Percentiles rank a stretch among this genome's conserved stretches.
Conservation (phyloP, 2,888 invertebrate species). For the Drosophila acutilabella region DNA sequence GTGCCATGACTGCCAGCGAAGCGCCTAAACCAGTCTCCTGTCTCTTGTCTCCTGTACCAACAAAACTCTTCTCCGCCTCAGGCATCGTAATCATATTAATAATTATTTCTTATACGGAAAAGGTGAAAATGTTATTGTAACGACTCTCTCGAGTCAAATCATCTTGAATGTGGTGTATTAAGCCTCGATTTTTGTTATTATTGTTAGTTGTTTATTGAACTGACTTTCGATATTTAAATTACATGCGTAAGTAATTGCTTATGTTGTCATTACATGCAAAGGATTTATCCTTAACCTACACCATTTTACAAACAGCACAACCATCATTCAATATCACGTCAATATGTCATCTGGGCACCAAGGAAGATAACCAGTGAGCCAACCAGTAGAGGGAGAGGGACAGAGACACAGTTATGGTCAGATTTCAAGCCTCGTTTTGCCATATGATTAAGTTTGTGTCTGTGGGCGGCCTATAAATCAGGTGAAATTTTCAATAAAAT, state of each 20-base stretch:
- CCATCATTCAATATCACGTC: constrained; percentile 61
- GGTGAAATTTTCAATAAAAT: constrained; percentile 72
- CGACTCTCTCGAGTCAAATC: constrained; percentile 73
- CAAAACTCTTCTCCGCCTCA: no score
- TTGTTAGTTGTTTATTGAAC: constrained; percentile 34
- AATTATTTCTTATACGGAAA: constrained; percentile 68
- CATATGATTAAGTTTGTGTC: constrained; percentile 74
- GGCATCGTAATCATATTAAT: constrained; percentile 74
- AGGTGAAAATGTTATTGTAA: constrained; percentile 56
- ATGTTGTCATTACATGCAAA: constrained; percentile 76
- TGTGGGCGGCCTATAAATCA: constrained; percentile 69
- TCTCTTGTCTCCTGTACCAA: no score
- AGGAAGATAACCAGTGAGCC: constrained; percentile 7
- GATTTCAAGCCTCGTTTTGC: constrained; percentile 72
- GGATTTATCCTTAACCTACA: constrained; percentile 32
- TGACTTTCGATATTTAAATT: constrained; percentile 68
- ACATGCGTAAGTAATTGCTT: constrained; percentile 79
- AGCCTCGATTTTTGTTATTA: constrained; percentile 34
- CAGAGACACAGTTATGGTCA: constrained; percentile 34
- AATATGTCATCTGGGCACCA: constrained; percentile 44
- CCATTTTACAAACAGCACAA: neutral
- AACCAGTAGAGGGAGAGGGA: neutral
- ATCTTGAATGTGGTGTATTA: constrained; percentile 51
- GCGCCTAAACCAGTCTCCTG: constrained; percentile 19
- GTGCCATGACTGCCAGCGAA: constrained; percentile 69